Base-by-base conservation (phyloP, 1,140 invertebrate genomes). In the Drosophila virilis region DNA sequence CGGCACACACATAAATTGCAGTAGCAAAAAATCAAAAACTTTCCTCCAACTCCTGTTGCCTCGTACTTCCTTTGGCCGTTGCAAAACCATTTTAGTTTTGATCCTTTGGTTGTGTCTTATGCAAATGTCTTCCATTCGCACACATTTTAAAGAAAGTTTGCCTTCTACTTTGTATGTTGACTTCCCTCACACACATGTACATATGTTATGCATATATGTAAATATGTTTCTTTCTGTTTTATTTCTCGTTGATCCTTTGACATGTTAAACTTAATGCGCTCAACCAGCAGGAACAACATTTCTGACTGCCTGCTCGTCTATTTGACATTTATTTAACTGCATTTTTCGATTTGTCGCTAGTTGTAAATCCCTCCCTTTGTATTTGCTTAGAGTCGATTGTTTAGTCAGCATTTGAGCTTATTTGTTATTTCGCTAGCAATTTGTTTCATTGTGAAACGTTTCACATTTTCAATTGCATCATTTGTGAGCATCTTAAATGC, bases 231-330 rank as follows among this genome's bases (percentile, higher is more conserved):
- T 48, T 64, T 51, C 22, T 28, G 22, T 28, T 28, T 50, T 52
- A 28, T 78, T 73, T 72, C 77, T 45, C 77, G 42, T 78, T 89
- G 77, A 89, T 89, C 84, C 85, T 89, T 89, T 89, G 84, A 89
- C 84, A 89, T 84, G 80, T 75, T 84, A 80, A 89, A 84, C 84
- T 88, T 89, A 88, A 89, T 84, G 84, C 84, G 83, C 69, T 67
- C 61, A 28, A 37, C 28, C 54, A 62, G 22, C 37, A 60, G 58
- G 15, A 54, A 38, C 32, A 58, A 46, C 61, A 42, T 61, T 32
- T 22, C 52, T 35, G 7, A 54, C 32, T 66, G 72, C 52, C 74
- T 77, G 55, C 55, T 74, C 48, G 57, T 48, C 57, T 68, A 57
- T 50, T 57, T 84, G 80, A 68, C 80, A 77, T 86, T 65, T 86